Conservation (phyloP, 2,888 invertebrate species). For the Eumerus sabulonum region DNA sequence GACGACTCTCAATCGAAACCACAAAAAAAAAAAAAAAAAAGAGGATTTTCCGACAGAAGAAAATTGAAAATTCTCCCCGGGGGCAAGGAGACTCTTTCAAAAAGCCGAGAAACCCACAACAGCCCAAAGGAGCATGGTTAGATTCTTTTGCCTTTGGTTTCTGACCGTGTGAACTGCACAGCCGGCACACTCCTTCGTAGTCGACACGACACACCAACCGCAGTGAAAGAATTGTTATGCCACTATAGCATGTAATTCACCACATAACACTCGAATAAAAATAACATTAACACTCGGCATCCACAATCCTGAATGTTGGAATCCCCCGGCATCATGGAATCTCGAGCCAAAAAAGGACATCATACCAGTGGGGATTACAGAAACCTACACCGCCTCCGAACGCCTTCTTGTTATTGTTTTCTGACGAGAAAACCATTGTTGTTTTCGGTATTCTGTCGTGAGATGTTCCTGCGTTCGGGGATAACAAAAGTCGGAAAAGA, state of each 20-base stretch:
- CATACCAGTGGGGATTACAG: slow-evolving; percentile 59
- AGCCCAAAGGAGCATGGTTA: slow-evolving; percentile 44
- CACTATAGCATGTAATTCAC: slow-evolving; percentile 54
- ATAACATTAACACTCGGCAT: slow-evolving; percentile 64
- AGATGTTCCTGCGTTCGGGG: slow-evolving; percentile 10
- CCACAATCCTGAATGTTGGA: slow-evolving; percentile 6
- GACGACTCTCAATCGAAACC: background rate
- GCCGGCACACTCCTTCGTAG: slow-evolving; percentile 30
- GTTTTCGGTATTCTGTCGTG: slow-evolving; percentile 39
- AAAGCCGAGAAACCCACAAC: slow-evolving; percentile 45
- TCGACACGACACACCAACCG: slow-evolving; percentile 2
- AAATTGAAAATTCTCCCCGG: slow-evolving; percentile 45
- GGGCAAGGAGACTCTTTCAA: slow-evolving; percentile 25
- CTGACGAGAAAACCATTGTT: slow-evolving; percentile 59
- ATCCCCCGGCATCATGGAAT: no score
- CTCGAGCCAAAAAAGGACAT: slow-evolving; percentile 44
- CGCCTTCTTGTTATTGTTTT: slow-evolving; percentile 44
- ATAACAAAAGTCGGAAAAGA: slow-evolving; percentile 36
- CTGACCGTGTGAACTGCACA: slow-evolving; percentile 58
- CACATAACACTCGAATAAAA: slow-evolving; percentile 61
- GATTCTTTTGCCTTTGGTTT: slow-evolving; percentile 38
- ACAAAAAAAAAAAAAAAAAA: slow-evolving; percentile 2
- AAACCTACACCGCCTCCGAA: slow-evolving; percentile 30
- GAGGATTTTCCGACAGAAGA: slow-evolving; percentile 28
- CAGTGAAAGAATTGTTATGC: slow-evolving; percentile 16